These are phyloP conservation scores for Corythoichthys haematopterus DNA, from an alignment of 2,113 vertebrate species.

Conservation along the genomic window DNA sequence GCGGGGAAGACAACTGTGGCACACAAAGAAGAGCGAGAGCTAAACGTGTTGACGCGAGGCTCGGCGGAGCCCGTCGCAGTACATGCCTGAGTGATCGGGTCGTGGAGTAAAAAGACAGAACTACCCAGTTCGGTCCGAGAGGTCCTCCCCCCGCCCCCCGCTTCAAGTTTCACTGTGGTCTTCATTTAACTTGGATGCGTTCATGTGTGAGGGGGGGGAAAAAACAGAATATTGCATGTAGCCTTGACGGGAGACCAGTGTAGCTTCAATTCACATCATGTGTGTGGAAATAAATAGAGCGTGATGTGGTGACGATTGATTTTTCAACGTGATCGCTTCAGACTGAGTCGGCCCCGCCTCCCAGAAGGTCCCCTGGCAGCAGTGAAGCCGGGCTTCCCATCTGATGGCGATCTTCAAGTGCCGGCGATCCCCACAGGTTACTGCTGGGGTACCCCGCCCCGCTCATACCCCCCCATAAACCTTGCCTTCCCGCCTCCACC, in stretches of 20 bases:
- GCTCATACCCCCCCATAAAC: conserved; percentile 87
- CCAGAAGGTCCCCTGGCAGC: conserved; percentile 97
- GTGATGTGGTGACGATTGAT: conserved; percentile 10
- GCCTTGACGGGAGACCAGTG: conserved; percentile 49
- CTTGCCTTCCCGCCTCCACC: conserved; percentile 79
- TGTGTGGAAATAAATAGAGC: conserved; percentile 44
- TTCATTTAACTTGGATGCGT: conserved; percentile 72
- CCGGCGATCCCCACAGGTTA: conserved; percentile 92
- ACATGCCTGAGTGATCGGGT: conserved; percentile 73
- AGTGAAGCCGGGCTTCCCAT: conserved; percentile 97
- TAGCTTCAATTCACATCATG: conserved; percentile 48
- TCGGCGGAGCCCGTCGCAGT: conserved; percentile 65
- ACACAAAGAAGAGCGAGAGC: conserved; percentile 64
- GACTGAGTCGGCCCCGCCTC: conserved; percentile 94
- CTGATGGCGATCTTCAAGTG: conserved; percentile 91
- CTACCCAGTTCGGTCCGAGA: conserved; percentile 67
- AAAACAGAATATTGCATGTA: conserved; percentile 31
- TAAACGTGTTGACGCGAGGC: conserved; percentile 57
- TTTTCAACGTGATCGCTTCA: conserved; percentile 64
- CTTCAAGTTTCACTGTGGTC: conserved; percentile 77
- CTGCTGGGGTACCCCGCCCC: conserved; percentile 82
- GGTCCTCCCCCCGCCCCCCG: conserved; percentile 47
- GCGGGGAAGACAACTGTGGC: conserved; percentile 31
- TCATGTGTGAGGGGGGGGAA: conserved; percentile 25
- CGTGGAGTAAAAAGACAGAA: conserved; percentile 66